Percentiles rank a stretch among this genome's conserved stretches.
These are phyloP conservation scores for Coilia nasus DNA, from an alignment of 2,797 vertebrate species.

Conservation along the genomic window DNA sequence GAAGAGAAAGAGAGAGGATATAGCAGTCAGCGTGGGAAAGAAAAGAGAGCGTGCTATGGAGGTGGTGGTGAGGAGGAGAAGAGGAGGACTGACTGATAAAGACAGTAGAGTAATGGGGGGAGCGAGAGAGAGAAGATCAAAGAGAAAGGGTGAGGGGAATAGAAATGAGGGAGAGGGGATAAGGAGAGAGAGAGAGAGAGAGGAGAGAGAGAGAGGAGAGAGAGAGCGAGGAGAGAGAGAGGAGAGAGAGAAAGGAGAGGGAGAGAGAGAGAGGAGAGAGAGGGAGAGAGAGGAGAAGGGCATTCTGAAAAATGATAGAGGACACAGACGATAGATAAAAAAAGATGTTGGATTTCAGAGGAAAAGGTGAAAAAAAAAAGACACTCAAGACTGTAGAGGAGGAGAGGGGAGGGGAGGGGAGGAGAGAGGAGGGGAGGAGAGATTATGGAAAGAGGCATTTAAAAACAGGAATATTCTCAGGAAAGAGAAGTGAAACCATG, in stretches of 20 bases:
- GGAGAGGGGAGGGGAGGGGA: slow-evolving; percentile 49
- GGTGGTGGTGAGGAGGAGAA: neutral
- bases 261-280: neutral
- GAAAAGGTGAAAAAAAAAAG: neutral
- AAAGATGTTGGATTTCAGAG: too few relatives aligned
- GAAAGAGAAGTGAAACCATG: neutral
- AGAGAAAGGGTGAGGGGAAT: neutral
- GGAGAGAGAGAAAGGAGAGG: neutral
- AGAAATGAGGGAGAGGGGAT: neutral
- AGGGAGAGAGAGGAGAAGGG: too few relatives aligned
- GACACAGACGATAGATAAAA: too few relatives aligned
- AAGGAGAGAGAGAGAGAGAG: neutral
- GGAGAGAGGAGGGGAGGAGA: slow-evolving; percentile 44
- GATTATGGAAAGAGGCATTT: neutral
- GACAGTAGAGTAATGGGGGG: too few relatives aligned
- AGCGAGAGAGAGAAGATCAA: neutral
- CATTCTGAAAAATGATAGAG: too few relatives aligned
- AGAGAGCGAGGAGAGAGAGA: neutral
- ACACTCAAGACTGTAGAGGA: slow-evolving; percentile 51
- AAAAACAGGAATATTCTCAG: neutral
- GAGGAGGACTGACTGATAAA: neutral
- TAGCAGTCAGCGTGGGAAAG: neutral
- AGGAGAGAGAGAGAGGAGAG: too few relatives aligned
- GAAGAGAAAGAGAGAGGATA: slow-evolving; percentile 26
- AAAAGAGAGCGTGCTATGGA: neutral